phyloP scores from a whole-genome alignment of 2,797 vertebrate genomes.

The Cryptoprocta ferox region DNA sequence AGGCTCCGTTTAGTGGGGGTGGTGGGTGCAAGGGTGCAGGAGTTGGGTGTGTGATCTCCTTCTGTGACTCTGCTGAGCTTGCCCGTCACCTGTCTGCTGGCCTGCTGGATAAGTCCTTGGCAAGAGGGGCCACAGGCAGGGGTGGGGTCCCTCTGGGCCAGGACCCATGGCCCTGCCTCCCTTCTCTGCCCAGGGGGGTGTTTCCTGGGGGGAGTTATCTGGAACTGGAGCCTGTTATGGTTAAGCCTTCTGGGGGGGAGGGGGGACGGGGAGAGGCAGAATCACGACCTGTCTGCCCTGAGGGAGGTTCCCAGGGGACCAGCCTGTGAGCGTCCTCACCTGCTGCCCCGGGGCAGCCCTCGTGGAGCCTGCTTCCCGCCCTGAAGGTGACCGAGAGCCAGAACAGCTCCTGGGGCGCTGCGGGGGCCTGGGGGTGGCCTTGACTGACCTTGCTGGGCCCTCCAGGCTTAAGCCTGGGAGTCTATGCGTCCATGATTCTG shows the following conservation, averaged over 20 bases:
- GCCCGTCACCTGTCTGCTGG: not conserved
- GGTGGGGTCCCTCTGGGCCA: not conserved
- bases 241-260: not conserved
- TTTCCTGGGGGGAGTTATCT: not conserved
- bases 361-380: not conserved
- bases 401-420: not conserved
- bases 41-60: not conserved
- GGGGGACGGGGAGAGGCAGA: not conserved
- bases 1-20: not conserved
- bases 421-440: not conserved
- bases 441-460: not conserved
- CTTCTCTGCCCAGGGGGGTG: not conserved
- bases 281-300: accelerated
- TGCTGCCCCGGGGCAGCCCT: not conserved
- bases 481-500: accelerated
- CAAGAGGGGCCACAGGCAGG: not conserved
- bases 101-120: not conserved
- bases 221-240: not conserved
- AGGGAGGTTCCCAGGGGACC: accelerated
- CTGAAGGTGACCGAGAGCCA: not conserved
- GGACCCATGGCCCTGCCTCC: not conserved
- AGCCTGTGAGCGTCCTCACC: not conserved
- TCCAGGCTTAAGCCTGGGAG: not conserved
- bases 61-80: not conserved
- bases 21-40: not conserved